These are phyloP conservation scores for Gonatopus flavifemur DNA, from an alignment of 1,140 invertebrate genomes.

Conservation along the genomic window DNA sequence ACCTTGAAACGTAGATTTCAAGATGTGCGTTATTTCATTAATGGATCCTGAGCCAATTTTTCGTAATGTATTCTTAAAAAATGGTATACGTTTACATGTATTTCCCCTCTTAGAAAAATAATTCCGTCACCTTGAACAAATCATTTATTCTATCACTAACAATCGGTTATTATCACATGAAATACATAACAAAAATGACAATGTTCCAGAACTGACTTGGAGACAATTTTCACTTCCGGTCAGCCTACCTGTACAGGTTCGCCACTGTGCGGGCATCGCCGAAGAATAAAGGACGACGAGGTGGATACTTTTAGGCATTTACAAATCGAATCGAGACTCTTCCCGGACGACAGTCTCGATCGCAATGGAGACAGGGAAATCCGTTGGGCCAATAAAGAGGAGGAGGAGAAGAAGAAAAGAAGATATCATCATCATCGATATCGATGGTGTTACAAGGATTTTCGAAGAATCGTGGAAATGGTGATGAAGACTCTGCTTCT, in stretches of 20 bases:
- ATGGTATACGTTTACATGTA: too few relatives aligned
- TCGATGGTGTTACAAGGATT: constrained; percentile 43
- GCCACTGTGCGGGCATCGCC: constrained; percentile 27
- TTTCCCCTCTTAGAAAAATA: too few relatives aligned
- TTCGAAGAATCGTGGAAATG: constrained; percentile 49
- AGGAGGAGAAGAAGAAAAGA: constrained; percentile 33
- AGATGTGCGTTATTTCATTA: too few relatives aligned
- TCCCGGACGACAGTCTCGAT: constrained; percentile 13
- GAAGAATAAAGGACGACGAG: constrained; percentile 33
- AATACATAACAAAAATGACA: constrained; percentile 1
- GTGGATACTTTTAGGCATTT: constrained; percentile 28
- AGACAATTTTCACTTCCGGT: constrained; percentile 45
- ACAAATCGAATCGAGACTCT: constrained; percentile 23
- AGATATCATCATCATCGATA: constrained; percentile 42
- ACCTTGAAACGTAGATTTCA: too few relatives aligned
- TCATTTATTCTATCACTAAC: too few relatives aligned
- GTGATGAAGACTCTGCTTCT: constrained; percentile 48
- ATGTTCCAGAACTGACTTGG: constrained; percentile 21
- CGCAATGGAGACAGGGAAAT: constrained; percentile 23
- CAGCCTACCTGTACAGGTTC: constrained; percentile 48
- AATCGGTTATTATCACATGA: too few relatives aligned
- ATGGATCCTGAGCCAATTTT: too few relatives aligned
- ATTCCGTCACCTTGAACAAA: too few relatives aligned
- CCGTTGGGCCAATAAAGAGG: constrained; percentile 11
- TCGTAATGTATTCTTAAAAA: too few relatives aligned